Evolutionary conservation across 2,888 invertebrate genomes (phyloP).

Genomic region (Orthosia gothica): DNA sequence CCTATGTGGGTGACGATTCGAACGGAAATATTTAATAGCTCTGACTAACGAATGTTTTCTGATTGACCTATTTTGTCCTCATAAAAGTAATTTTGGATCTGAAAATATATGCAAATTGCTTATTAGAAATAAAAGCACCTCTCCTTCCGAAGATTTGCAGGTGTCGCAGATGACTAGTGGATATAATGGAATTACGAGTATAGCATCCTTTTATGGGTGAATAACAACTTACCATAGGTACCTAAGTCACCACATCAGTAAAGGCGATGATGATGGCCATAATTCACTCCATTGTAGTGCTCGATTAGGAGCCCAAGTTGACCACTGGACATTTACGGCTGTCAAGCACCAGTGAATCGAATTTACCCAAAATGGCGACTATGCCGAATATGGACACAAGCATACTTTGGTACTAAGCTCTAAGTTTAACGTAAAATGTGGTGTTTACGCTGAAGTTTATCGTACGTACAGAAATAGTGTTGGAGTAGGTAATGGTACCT

Average conservation of each 20-base stretch:
- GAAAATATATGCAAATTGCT: neutral
- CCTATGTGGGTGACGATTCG: conserved; percentile 10
- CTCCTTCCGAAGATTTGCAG: neutral
- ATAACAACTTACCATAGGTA: conserved; percentile 1
- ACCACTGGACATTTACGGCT: conserved; percentile 24
- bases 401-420: neutral
- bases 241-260: neutral
- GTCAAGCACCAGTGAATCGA: conserved; percentile 31
- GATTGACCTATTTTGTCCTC: conserved; percentile 8
- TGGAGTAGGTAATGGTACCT: conserved; percentile 49
- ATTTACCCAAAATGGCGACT: conserved; percentile 38
- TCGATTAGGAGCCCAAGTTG: conserved; percentile 35
- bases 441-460: conserved; percentile 23
- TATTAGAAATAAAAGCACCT: no score
- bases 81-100: neutral
- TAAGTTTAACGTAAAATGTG: conserved; percentile 20
- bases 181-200: neutral
- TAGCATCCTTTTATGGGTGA: no score
- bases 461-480: conserved; percentile 18
- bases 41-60: conserved; percentile 10
- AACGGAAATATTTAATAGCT: conserved; percentile 13
- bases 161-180: neutral
- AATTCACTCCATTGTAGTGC: conserved; percentile 36
- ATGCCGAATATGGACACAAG: conserved; percentile 30
- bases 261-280: conserved; percentile 10